Evolutionary conservation across 64 coral and sea anemone genomes (phyloP).

Genomic region (Montipora capricornis): DNA sequence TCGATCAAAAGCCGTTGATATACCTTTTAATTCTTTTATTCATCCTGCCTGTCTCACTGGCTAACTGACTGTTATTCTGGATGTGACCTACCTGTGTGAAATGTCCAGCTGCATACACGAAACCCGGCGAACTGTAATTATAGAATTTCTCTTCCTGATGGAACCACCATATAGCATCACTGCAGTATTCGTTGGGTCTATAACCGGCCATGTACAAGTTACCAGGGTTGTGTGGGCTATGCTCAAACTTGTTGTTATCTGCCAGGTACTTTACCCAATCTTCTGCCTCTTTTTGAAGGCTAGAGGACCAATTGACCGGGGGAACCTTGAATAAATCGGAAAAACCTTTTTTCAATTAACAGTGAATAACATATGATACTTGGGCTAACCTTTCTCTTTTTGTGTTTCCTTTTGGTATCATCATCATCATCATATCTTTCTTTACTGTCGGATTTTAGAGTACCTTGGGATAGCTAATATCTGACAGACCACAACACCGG

Average conservation of each 20-base stretch:
- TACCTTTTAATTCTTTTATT: background rate
- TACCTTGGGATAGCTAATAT: too few relatives aligned
- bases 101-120: background rate
- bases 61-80: background rate
- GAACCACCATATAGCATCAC: conserved; percentile 26
- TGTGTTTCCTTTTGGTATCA: too few relatives aligned
- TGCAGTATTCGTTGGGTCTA: background rate
- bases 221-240: conserved; percentile 20
- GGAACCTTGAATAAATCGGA: conserved; percentile 3
- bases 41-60: background rate
- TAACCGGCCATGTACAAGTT: background rate
- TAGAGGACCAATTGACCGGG: conserved; percentile 1
- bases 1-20: too few relatives aligned
- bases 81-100: conserved; percentile 28
- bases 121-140: conserved; percentile 24
- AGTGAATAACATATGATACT: too few relatives aligned
- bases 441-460: too few relatives aligned
- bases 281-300: conserved; percentile 27
- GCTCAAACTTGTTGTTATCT: background rate
- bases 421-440: too few relatives aligned
- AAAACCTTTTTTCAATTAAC: background rate
- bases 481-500: too few relatives aligned
- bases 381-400: too few relatives aligned
- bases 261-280: conserved; percentile 40
- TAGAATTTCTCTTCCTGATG: conserved; percentile 33